Evolutionary conservation across 1,140 invertebrate genomes (phyloP), one percentile per base, ranked within the genome.

Genomic region (Scaptomyza graminum): DNA sequence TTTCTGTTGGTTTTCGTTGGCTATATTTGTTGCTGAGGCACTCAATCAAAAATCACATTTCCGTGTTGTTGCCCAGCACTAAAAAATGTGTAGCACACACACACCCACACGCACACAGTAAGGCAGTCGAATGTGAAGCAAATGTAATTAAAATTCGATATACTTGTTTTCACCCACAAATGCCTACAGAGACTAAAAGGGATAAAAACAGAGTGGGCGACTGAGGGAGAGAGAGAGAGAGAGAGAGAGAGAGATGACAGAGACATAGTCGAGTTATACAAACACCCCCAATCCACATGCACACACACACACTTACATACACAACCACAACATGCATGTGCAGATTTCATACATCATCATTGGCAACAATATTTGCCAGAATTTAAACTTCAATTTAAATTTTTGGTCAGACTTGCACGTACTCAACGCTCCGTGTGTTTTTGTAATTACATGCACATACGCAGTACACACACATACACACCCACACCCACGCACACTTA

Each of bases 141-240:
- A 90, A 90, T 90, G 87, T 90, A 90, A 90, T 90, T 90, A 90
- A 90, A 90, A 90, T 87, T 90, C 87, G 81, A 90, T 90, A 90
- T 90, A 90, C 87, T 90, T 90, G 87, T 90, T 90, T 90, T 90
- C 71, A 62, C 79, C 67, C 68, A 57, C 80, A 74, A 82, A 74
- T 76, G 77, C 54, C 76, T 70, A 75, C 61, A 76, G 79, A 65
- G 66, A 79, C 61, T 54, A 46, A 54, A 39, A 44, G 8, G 13
- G 18, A 8, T 31, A 46, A 15, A 31, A 39, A 22, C 15, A 22
- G 11, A 37, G 43, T 15, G 41, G n/a, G n/a, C n/a, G n/a, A n/a
- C n/a, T n/a, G n/a, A n/a, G n/a, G n/a, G n/a, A 25, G 11, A 34
- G 9, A 25, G 31, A 49, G 41, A 46, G 46, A 41, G n/a, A n/a